Base-by-base conservation (phyloP, 2,888 invertebrate species). In the Trileptium ribeirensis region DNA sequence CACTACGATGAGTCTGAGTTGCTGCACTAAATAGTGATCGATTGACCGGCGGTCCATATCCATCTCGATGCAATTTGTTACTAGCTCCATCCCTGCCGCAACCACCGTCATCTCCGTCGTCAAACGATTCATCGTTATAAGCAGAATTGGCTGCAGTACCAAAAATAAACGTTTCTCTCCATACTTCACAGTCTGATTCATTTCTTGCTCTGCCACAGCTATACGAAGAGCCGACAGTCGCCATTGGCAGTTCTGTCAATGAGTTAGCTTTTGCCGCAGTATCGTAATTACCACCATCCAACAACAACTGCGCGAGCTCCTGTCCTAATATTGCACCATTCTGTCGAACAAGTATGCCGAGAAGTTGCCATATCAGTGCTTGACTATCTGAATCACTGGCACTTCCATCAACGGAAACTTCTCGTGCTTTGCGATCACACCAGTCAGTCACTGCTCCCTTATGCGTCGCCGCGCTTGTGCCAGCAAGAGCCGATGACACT, bases 301-400 rank as follows among this genome's bases (percentile, higher is more conserved):
- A n/a, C 1, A 78, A 40, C n/a, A 78, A 31, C 3, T 67, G 67
- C 34, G 79, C 79, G 2, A 78, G 2, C 31, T 78, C 79, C 2
- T 8, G 24, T 8, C 79, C 79, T 40, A 78, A 31, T 2, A 64
- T 64, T 8, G 34, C 51, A 2, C 79, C 79, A 67, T 78, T 78
- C 31, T 78, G 79, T 2, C 79, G 79, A 1, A 78, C 67, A 15
- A 78, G 64, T 2, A 64, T 31, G 15, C n/a, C 40, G 2, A 78
- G 64, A 8, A 78, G 29, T 19, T 40, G 40, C 79, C 79, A 78
- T 24, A 78, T 39, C 79, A 78, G 29, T 29, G 51, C 67, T 64
- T n/a, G 15, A n/a, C 77, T 77, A n/a, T 31, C 77, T 37, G n/a
- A n/a, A 8, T 77, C 77, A 38, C 8, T 8, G 2, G 51, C 29